Conservation (phyloP, 2,888 invertebrate species). For the Drosophila quinaria region DNA sequence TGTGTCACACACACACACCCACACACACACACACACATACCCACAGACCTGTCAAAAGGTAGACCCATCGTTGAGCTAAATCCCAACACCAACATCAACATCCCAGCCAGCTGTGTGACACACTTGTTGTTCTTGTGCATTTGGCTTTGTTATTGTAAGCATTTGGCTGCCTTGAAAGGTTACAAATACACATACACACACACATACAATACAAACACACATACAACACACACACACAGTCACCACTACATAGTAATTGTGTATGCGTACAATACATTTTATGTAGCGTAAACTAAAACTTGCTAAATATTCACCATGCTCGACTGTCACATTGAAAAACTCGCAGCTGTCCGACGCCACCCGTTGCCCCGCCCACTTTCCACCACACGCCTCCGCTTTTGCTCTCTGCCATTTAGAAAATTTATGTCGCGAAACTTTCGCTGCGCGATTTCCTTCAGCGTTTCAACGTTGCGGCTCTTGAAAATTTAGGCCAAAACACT, state of each 20-base stretch:
- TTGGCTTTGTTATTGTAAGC: slow-evolving; percentile 47
- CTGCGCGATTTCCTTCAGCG: slow-evolving; percentile 43
- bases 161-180: slow-evolving; percentile 59
- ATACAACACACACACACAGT: slow-evolving; percentile 1
- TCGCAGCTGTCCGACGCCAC: slow-evolving; percentile 32
- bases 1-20: neutral
- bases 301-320: slow-evolving; percentile 63
- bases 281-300: slow-evolving; percentile 68
- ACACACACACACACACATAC: slow-evolving; percentile 1
- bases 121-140: slow-evolving; percentile 58
- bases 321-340: slow-evolving; percentile 71
- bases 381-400: slow-evolving; percentile 10
- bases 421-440: slow-evolving; percentile 69
- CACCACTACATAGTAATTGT: slow-evolving; percentile 7
- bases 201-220: slow-evolving; percentile 8
- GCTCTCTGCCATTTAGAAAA: slow-evolving; percentile 40
- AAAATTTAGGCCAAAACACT: slow-evolving; percentile 82
- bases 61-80: slow-evolving; percentile 4
- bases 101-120: slow-evolving; percentile 41
- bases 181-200: slow-evolving; percentile 24
- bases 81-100: slow-evolving; percentile 6
- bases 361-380: neutral
- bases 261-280: slow-evolving; percentile 56
- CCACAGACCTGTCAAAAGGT: slow-evolving; percentile 15
- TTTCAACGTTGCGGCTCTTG: slow-evolving; percentile 49